These are phyloP conservation scores for Eucidaris tribuloides DNA, from an alignment of 35 echinoderm and acorn worm species.

Conservation along the genomic window DNA sequence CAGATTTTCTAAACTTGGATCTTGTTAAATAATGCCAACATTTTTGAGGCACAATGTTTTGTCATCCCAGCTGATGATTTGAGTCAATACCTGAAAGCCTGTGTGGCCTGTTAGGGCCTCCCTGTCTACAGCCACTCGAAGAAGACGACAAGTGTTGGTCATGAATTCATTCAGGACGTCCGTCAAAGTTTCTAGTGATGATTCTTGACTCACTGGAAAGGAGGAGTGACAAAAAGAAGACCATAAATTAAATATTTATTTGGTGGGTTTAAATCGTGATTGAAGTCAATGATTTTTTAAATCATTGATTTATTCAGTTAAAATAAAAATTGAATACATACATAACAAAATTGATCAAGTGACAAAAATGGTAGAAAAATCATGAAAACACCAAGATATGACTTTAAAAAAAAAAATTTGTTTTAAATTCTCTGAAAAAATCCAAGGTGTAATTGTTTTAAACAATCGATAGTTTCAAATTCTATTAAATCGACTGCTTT, in stretches of 20 bases:
- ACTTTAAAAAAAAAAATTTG: no score
- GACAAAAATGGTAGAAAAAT: no score
- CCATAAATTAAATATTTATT: not conserved
- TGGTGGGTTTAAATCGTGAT: not conserved
- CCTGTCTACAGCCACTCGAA: constrained; percentile 80
- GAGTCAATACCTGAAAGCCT: constrained; percentile 95
- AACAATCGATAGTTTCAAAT: no score
- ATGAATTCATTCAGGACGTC: constrained; percentile 79
- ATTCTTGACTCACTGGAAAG: constrained; percentile 72
- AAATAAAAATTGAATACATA: not conserved
- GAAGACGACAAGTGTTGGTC: constrained; percentile 54
- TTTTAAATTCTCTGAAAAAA: no score
- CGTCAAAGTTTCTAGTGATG: constrained; percentile 74
- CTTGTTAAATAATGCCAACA: no score
- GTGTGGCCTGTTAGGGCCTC: constrained; percentile 73
- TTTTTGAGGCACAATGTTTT: no score
- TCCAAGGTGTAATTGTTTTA: no score
- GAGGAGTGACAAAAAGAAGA: not conserved
- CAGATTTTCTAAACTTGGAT: no score
- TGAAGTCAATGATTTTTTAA: not conserved
- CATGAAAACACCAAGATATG: no score
- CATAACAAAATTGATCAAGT: not conserved
- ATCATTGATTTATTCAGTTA: not conserved
- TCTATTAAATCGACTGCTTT: no score
- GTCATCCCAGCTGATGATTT: no score